Percentiles rank a stretch among this genome's conserved stretches.
Evolutionary conservation across 2,113 vertebrate species (phyloP).

Genomic region (Apistogramma diplotaenia): DNA sequence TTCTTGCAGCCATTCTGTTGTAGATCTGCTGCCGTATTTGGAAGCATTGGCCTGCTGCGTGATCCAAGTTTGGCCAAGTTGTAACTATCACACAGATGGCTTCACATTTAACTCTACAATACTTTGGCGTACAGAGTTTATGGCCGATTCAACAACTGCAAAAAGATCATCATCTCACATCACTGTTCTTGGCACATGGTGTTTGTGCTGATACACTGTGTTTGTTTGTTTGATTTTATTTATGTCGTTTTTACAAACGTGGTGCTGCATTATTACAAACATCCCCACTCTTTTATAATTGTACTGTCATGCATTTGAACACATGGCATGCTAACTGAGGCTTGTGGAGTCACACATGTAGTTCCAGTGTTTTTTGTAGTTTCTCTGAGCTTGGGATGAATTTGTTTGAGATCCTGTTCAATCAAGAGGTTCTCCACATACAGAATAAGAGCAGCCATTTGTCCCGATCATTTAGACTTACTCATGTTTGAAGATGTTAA

Average conservation of each 20-base stretch:
- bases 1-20: background rate
- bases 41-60: rapidly evolving
- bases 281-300: background rate
- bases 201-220: background rate
- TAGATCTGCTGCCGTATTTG: background rate
- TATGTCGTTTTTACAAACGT: background rate
- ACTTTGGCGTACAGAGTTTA: background rate
- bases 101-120: background rate
- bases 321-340: no score
- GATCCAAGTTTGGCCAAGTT: no score
- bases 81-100: background rate
- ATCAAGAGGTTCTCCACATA: background rate
- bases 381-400: no score
- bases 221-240: no score
- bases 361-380: background rate
- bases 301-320: no score
- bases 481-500: background rate
- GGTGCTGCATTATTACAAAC: background rate
- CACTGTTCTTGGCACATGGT: background rate
- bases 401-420: background rate
- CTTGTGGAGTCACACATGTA: no score
- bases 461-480: background rate
- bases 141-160: background rate
- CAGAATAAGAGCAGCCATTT: background rate
- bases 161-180: no score